Percentiles rank a stretch among this genome's conserved stretches.
phyloP scores from a whole-genome alignment of 23 tunicate genomes.

The Halocynthia aurantium region DNA sequence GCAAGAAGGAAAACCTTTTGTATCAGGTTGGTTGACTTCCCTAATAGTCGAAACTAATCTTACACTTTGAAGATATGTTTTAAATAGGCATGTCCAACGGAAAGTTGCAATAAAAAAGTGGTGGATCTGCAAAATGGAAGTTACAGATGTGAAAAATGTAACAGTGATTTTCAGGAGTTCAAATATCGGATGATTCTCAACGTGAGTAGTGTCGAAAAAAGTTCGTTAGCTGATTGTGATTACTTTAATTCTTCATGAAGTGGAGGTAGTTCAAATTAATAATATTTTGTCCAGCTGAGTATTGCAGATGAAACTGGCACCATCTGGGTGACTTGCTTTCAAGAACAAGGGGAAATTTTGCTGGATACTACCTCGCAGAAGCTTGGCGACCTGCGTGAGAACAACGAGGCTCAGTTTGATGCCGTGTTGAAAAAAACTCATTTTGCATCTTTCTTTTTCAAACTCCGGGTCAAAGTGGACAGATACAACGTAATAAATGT shows the following conservation, averaged over 20 bases:
- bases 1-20: constrained; percentile 73
- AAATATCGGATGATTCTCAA: constrained; percentile 76
- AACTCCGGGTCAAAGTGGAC: constrained; percentile 69
- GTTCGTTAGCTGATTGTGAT: too few species aligned
- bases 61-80: background rate
- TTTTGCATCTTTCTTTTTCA: constrained; percentile 61
- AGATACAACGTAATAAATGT: constrained; percentile 34
- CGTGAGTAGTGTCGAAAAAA: constrained; percentile 23
- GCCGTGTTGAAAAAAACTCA: constrained; percentile 29
- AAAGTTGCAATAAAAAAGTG: constrained; percentile 89
- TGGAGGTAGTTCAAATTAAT: background rate
- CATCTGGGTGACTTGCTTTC: constrained; percentile 91
- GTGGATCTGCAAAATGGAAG: constrained; percentile 53
- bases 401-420: constrained; percentile 45
- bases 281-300: constrained; percentile 39
- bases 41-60: background rate
- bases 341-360: constrained; percentile 83
- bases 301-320: constrained; percentile 84
- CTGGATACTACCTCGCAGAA: constrained; percentile 50
- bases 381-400: constrained; percentile 52
- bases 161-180: constrained; percentile 41
- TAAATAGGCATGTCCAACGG: constrained; percentile 70
- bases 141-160: constrained; percentile 92
- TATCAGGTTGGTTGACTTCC: constrained; percentile 39
- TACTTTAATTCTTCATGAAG: too few species aligned